These are phyloP conservation scores for Leontocebus nigricollis DNA, from an alignment of 2,797 vertebrate species.

Conservation along the genomic window DNA sequence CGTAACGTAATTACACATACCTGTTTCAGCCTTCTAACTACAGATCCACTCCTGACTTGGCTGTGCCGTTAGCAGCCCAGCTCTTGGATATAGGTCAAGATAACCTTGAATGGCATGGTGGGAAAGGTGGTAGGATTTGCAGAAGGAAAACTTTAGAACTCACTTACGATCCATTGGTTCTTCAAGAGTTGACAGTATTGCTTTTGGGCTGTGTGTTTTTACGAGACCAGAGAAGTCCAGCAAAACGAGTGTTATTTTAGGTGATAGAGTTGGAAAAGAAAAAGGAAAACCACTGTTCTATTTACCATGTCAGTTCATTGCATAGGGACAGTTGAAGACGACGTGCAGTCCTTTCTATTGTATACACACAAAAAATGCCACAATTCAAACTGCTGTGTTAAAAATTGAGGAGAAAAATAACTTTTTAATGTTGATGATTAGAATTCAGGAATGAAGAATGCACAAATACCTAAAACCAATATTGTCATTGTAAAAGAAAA, in stretches of 20 bases:
- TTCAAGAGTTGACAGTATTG: not conserved
- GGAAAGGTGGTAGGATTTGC: not conserved
- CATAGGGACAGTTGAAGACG: not conserved
- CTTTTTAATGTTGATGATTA: not conserved
- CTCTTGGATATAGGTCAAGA: not conserved
- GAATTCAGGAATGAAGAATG: slow-evolving; percentile 35
- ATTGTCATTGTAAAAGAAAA: slow-evolving; percentile 19
- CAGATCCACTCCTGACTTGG: not conserved
- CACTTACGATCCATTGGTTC: not conserved
- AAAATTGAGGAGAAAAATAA: not conserved
- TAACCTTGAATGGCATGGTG: not conserved
- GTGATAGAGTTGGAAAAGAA: not conserved
- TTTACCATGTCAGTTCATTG: not conserved
- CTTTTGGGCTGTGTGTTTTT: not conserved
- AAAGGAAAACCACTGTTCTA: not conserved
- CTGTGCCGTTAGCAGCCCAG: not conserved
- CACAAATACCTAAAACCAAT: not conserved
- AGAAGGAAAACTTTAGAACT: not conserved
- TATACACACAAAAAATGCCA: not conserved
- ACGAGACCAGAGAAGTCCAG: not conserved
- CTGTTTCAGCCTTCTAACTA: not conserved
- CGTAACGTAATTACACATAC: not conserved
- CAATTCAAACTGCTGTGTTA: not conserved
- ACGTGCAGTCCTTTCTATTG: not conserved
- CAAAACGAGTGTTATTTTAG: not conserved